These are phyloP conservation scores for Cotesia chilonis DNA, from an alignment of 1,140 invertebrate species.

Conservation along the genomic window DNA sequence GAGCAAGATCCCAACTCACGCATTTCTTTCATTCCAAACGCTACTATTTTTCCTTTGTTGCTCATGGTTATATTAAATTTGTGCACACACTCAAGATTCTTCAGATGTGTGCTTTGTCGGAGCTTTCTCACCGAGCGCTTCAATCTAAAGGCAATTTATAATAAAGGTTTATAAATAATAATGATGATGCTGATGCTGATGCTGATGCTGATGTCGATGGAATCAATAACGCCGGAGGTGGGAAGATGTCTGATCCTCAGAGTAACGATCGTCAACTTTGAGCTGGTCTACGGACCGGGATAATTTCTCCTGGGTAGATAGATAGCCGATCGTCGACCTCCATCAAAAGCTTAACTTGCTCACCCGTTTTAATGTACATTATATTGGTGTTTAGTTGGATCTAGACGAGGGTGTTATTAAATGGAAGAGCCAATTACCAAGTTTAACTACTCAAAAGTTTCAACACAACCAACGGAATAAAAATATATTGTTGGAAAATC, in stretches of 20 bases:
- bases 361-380: slow-evolving; percentile 33
- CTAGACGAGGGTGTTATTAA: slow-evolving; percentile 4
- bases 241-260: neutral
- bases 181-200: no score
- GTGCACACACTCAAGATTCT: neutral
- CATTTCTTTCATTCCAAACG: slow-evolving; percentile 45
- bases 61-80: no score
- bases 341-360: slow-evolving; percentile 17
- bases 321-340: slow-evolving; percentile 19
- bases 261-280: slow-evolving; percentile 36
- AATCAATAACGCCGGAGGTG: neutral
- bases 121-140: no score
- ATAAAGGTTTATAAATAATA: no score
- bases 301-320: slow-evolving; percentile 5
- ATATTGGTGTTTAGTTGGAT: slow-evolving; percentile 14
- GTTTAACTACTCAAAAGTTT: no score
- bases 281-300: slow-evolving; percentile 14
- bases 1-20: neutral
- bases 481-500: no score
- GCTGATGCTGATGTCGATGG: neutral
- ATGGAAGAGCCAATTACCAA: no score
- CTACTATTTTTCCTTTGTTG: slow-evolving; percentile 22
- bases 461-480: no score
- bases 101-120: neutral
- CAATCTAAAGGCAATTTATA: neutral